Base-by-base conservation (phyloP, 2,888 invertebrate species). In the Argynnis bischoffii region DNA sequence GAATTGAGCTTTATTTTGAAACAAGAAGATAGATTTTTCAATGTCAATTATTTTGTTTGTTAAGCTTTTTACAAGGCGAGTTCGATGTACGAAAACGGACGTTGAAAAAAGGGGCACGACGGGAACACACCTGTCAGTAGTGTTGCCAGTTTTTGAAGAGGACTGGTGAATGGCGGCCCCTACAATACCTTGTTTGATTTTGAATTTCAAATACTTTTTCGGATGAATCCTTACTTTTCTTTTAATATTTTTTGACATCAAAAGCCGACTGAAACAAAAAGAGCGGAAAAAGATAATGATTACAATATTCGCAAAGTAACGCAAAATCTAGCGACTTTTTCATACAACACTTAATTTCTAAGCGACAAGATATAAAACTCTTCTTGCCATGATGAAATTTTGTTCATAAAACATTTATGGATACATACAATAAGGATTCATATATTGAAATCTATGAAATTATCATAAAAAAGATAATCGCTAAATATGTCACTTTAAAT, bases 121-220 rank as follows among this genome's bases (percentile, higher is more conserved):
- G 87, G 90, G 90, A 90, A 91, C 91, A 87, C 92, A 92, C 92
- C 92, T 92, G 92, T 91, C 92, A 89, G 86, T 85, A 82, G 88
- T 88, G 90, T 90, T 91, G 90, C 92, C 86, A 91, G 91, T 92
- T 90, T 90, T 88, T 89, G 88, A 90, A 87, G 89, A 86, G 87
- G 86, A 81, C 89, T 83, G 84, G 85, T 90, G 89, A 91, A 91
- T 90, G 87, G 86, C 79, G 83, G 84, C 79, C 72, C 71, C 76
- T 77, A 89, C 86, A 88, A 89, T 85, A 81, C 75, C 76, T 81
- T 79, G 82, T 85, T 87, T 82, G 76, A 86, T 85, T 86, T 84
- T 72, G 78, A 77, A 78, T 80, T 80, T 76, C 73, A 77, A 78
- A 78, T 75, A 80, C 75, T 72, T 76, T 77, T 79, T 74, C 55